These are phyloP conservation scores for Ciona savignyi DNA, from an alignment of 23 tunicate genomes.

Conservation along the genomic window DNA sequence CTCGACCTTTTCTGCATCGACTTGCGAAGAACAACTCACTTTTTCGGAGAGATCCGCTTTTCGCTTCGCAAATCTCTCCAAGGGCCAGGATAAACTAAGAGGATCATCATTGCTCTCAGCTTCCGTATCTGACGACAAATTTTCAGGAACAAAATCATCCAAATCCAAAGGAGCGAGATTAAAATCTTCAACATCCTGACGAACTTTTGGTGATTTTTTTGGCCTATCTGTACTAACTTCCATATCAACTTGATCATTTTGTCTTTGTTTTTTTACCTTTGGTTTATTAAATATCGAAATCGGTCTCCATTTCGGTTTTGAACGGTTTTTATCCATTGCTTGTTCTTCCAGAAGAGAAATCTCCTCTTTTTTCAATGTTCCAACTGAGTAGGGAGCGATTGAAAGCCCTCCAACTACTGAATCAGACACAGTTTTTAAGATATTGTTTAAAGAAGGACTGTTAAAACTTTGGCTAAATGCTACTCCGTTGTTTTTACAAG, in stretches of 20 bases:
- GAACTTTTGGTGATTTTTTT: neutral
- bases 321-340: neutral
- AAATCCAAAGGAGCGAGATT: conserved; percentile 11
- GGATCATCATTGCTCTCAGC: neutral
- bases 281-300: neutral
- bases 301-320: neutral
- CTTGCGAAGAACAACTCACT: neutral
- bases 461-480: conserved; percentile 12
- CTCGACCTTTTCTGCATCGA: neutral
- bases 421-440: neutral
- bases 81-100: conserved; percentile 21
- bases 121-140: neutral
- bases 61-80: neutral
- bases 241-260: too few relatives aligned
- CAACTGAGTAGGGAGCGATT: neutral
- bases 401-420: neutral
- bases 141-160: conserved; percentile 2
- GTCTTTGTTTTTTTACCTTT: too few relatives aligned
- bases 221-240: neutral
- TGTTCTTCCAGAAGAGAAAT: neutral
- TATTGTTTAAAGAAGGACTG: conserved; percentile 10
- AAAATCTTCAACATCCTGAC: neutral
- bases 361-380: neutral
- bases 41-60: neutral
- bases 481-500: neutral